Evolutionary conservation across 2,797 vertebrate species (phyloP), one percentile per base, ranked within the genome.

Genomic region (Neostethus bicornis): DNA sequence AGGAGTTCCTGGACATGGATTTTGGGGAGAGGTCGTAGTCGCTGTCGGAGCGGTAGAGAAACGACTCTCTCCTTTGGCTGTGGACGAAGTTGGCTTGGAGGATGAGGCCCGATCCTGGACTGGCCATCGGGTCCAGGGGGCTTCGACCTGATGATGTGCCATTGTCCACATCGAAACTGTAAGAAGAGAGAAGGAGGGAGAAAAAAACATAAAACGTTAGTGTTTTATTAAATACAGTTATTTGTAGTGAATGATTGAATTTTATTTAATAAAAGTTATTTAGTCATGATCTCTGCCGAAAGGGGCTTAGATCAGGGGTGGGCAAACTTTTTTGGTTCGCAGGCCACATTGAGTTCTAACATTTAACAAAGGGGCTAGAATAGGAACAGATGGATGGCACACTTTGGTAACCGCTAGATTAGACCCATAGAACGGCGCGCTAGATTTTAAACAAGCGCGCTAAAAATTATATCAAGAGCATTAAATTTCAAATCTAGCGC

Each of bases 111-210:
- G 97, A 99, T 60, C 97, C 96, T 8, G 97, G 97, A 80, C 97
- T 99, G 51, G 94, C 96, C 97, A 98, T 96, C 25, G 96, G 95
- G 89, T 99, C 97, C 93, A 99, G 91, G 65, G 97, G 96, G 92
- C 97, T 98, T 90, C 96, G 94, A 87, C 96, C 96, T 3, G 96
- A 93, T 69, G 96, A 94, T 8, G 96, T 95, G 85, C 97, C 97
- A 94, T 99, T 99, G 92, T 99, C 97, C 90, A 99, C 97, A 64
- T 99, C 97, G n/a, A 99, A 99, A 89, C 97, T 99, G 87, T 23
- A 59, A 10, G 47, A 19, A 75, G 23, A 71, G 25, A 61, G 54
- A 0, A 52, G 31, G n/a, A 60, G 6, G 28, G n/a, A 52, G 1
- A 52, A 20, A 3, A 58, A 0, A 54, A 31, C 14, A 58, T 5